phyloP scores from a whole-genome alignment of 2,113 vertebrate genomes.

The Echinops telfairi region DNA sequence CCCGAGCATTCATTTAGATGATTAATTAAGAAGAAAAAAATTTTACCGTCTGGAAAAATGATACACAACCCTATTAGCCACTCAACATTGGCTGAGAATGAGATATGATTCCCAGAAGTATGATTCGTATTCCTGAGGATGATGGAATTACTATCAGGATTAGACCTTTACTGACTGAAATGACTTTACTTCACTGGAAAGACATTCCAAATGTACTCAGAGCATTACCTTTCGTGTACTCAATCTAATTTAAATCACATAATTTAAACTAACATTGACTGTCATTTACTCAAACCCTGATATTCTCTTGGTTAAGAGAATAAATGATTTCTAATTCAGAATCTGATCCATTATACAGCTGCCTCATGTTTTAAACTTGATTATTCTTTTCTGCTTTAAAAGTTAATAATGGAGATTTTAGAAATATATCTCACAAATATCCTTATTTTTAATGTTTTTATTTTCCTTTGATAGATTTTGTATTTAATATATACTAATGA shows the following conservation, averaged over 20 bases:
- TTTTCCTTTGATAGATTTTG: slow-evolving; percentile 18
- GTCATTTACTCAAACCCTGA: neutral
- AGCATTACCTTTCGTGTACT: neutral
- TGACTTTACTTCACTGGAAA: neutral
- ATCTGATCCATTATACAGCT: neutral
- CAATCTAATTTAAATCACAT: slow-evolving; percentile 1
- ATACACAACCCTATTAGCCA: slow-evolving; percentile 49
- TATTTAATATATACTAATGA: slow-evolving; percentile 5
- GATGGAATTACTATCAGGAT: slow-evolving; percentile 49
- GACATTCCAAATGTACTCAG: neutral
- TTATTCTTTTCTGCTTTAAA: slow-evolving; percentile 14
- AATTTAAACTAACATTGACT: neutral
- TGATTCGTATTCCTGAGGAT: neutral
- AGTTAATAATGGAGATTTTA: neutral
- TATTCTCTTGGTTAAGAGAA: neutral
- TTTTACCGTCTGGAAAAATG: slow-evolving; percentile 60
- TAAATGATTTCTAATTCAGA: neutral
- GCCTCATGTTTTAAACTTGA: neutral
- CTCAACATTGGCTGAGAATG: slow-evolving; percentile 44
- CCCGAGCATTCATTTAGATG: slow-evolving; percentile 70
- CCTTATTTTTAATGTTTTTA: neutral
- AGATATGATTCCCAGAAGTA: slow-evolving; percentile 68
- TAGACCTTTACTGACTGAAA: neutral
- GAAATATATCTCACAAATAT: slow-evolving; percentile 5
- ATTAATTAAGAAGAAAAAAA: slow-evolving; percentile 77